Conservation (phyloP, 2,113 vertebrate genomes). For the Pteruthius melanotis region DNA sequence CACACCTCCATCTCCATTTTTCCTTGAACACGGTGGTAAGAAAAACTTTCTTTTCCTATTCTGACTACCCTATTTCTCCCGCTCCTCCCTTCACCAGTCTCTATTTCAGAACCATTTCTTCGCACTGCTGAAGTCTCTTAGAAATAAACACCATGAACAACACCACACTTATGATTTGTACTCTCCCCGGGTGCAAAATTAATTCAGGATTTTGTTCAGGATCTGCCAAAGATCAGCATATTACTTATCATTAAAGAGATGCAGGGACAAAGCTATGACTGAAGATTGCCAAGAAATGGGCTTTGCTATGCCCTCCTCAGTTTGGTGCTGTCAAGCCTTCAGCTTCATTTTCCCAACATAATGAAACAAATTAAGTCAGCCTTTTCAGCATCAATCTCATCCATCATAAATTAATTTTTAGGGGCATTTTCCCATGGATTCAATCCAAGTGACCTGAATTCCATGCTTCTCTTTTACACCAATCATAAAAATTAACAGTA, state of each 20-base stretch:
- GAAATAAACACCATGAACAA: not conserved
- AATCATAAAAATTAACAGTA: conserved; percentile 24
- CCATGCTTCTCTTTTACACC: not conserved
- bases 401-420: conserved; percentile 33
- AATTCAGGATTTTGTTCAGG: not conserved
- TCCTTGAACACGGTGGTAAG: not conserved
- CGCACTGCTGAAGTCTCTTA: not conserved
- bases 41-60: not conserved
- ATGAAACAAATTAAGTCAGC: conserved; percentile 37
- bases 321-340: conserved; percentile 31
- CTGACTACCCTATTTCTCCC: not conserved
- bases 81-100: not conserved
- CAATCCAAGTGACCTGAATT: not conserved
- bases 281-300: not conserved
- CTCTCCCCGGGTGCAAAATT: not conserved
- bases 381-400: conserved; percentile 33
- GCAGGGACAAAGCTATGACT: not conserved
- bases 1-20: not conserved
- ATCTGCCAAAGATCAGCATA: conserved; percentile 5
- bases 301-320: not conserved
- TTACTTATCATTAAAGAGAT: not conserved
- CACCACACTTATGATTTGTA: not conserved
- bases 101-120: not conserved
- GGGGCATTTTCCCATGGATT: conserved; percentile 45
- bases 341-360: not conserved